A percentile compares a stretch with the other conserved stretches of the same genome.
Evolutionary conservation across 2,113 vertebrate genomes (phyloP).

Genomic region (Cyprinus carpio): DNA sequence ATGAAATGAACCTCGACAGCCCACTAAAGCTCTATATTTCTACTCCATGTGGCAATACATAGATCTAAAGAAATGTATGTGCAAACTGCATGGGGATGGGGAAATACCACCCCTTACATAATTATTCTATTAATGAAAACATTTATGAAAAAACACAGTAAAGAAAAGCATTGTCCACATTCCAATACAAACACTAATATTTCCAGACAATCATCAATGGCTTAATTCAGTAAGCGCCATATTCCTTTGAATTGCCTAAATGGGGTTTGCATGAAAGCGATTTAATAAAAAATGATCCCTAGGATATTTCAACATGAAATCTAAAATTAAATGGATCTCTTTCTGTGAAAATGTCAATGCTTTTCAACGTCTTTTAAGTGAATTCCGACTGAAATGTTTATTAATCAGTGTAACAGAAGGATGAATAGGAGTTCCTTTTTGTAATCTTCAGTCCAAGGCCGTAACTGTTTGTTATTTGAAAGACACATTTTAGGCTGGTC

Average conservation of each 20-base stretch:
- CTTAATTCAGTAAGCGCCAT: not conserved
- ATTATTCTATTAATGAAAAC: slow-evolving; percentile 3
- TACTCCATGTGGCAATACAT: slow-evolving; percentile 14
- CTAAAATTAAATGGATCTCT: not conserved
- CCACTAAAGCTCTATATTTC: slow-evolving; percentile 51
- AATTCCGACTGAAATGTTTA: slow-evolving; percentile 4
- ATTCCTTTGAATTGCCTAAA: not conserved
- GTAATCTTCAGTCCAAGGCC: not conserved
- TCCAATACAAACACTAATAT: not conserved
- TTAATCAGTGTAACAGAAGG: not conserved
- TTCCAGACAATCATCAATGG: not conserved
- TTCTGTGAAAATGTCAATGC: not conserved
- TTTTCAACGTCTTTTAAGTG: not conserved
- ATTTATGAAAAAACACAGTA: not conserved
- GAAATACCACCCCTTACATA: slow-evolving; percentile 25
- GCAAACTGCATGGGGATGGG: slow-evolving; percentile 42
- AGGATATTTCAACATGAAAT: not conserved
- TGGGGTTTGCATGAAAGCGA: not conserved
- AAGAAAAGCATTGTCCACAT: not conserved
- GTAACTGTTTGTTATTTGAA: no score
- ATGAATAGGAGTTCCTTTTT: slow-evolving; percentile 1
- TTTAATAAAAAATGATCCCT: not conserved
- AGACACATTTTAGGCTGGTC: no score
- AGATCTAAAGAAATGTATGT: slow-evolving; percentile 42
- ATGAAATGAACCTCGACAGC: slow-evolving; percentile 14